A percentile compares a stretch with the other conserved stretches of the same genome.
These are phyloP conservation scores for Tanypteryx hageni DNA, from an alignment of 2,888 invertebrate genomes.

Conservation along the genomic window DNA sequence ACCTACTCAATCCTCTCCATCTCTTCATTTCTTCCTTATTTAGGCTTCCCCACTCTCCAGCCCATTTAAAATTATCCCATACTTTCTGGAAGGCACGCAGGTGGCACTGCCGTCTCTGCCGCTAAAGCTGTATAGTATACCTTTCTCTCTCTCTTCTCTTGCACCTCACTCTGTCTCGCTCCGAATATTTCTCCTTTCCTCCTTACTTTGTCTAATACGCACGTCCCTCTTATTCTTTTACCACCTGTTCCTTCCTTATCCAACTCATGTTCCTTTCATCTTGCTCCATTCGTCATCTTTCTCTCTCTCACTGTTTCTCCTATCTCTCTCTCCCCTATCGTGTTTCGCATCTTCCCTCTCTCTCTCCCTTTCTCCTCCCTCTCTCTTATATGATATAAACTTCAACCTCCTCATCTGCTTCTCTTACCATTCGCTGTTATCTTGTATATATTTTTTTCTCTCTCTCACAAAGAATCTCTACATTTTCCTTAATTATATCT, in stretches of 20 bases:
- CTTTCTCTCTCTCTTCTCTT: neutral
- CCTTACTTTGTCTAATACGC: neutral
- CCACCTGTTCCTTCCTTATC: neutral
- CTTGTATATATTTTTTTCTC: too few species aligned
- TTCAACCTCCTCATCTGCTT: too few species aligned
- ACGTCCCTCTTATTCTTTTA: neutral
- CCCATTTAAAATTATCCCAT: too few species aligned
- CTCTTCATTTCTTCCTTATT: too few species aligned
- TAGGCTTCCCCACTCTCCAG: too few species aligned
- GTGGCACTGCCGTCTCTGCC: too few species aligned
- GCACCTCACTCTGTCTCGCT: neutral
- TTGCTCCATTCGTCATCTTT: neutral
- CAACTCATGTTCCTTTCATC: neutral
- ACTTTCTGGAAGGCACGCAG: too few species aligned
- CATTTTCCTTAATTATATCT: too few species aligned
- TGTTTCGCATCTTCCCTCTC: neutral
- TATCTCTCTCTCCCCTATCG: neutral
- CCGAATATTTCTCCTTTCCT: neutral
- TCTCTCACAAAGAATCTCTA: too few species aligned
- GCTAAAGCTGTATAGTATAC: too few species aligned
- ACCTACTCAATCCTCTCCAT: too few species aligned
- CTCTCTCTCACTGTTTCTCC: neutral
- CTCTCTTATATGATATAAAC: neutral
- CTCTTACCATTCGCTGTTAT: too few species aligned
- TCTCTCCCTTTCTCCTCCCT: neutral